These are phyloP conservation scores for Ara ararauna DNA, from an alignment of 2,797 vertebrate genomes.

Conservation along the genomic window DNA sequence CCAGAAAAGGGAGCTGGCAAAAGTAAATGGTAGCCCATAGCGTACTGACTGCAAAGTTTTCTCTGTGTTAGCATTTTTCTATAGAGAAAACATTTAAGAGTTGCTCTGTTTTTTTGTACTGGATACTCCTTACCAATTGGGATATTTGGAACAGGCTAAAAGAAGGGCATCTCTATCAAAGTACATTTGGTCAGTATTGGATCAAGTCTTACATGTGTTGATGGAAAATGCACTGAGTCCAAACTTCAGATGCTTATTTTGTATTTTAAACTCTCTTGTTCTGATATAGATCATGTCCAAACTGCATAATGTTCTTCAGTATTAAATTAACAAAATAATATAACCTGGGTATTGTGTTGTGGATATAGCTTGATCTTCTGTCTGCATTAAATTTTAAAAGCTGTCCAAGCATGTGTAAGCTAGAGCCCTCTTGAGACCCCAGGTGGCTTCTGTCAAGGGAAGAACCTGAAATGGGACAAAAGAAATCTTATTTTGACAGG, in stretches of 20 bases:
- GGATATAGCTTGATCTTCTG: neutral
- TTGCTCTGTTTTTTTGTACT: neutral
- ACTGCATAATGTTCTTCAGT: neutral
- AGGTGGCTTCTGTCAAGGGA: neutral
- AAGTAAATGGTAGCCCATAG: neutral
- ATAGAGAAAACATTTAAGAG: neutral
- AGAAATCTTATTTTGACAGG: conserved; percentile 13
- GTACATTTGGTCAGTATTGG: neutral
- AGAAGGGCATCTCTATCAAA: neutral
- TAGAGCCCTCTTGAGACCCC: neutral
- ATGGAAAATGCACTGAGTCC: neutral
- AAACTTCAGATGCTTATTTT: neutral
- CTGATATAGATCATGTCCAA: neutral
- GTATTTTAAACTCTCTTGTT: neutral
- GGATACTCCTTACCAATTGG: neutral
- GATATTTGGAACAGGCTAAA: neutral
- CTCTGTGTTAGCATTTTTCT: neutral
- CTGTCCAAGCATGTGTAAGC: neutral
- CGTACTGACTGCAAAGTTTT: neutral
- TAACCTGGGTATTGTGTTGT: neutral
- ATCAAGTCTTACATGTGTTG: neutral
- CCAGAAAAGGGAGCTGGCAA: neutral
- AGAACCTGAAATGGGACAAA: conserved; percentile 10
- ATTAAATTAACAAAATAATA: neutral
- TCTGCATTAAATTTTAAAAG: neutral